A percentile compares a stretch with the other conserved stretches of the same genome.
Conservation (phyloP, 2,888 invertebrate species). For the Hypomecis atomaria region DNA sequence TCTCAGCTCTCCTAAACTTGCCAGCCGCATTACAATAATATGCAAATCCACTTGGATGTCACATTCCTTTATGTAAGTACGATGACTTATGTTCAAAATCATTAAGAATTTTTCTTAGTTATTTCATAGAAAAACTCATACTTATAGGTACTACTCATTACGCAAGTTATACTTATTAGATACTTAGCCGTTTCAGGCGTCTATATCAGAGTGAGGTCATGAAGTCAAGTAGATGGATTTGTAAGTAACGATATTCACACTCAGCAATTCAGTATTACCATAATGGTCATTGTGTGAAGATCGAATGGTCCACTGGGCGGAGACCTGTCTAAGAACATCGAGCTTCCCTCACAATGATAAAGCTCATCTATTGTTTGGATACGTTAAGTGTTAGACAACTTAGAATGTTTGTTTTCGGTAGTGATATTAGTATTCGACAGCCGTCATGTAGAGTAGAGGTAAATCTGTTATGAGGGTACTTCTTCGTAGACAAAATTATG, state of each 20-base stretch:
- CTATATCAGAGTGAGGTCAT: neutral
- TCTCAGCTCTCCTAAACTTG: conserved; percentile 43
- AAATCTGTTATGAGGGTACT: conserved; percentile 28
- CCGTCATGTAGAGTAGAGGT: conserved; percentile 26
- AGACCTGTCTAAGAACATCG: conserved; percentile 55
- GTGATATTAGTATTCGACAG: conserved; percentile 45
- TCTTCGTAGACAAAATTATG: too few relatives aligned
- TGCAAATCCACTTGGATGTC: conserved; percentile 44
- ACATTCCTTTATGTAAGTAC: conserved; percentile 10
- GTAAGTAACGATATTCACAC: conserved; percentile 47
- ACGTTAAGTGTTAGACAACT: conserved; percentile 61
- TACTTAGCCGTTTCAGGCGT: neutral
- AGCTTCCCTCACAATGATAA: conserved; percentile 61
- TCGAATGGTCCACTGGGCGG: conserved; percentile 58
- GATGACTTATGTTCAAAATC: too few relatives aligned
- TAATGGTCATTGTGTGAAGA: conserved; percentile 54
- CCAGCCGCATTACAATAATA: conserved; percentile 36
- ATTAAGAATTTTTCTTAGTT: too few relatives aligned
- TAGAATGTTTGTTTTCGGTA: conserved; percentile 72
- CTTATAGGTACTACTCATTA: too few relatives aligned
- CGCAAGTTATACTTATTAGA: too few relatives aligned
- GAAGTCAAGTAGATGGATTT: conserved; percentile 34
- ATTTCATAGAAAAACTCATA: too few relatives aligned
- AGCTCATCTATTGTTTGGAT: conserved; percentile 64
- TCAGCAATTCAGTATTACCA: conserved; percentile 56